Evolutionary conservation across 35 echinoderm and acorn worm genomes (phyloP).

Genomic region (Chiridota heheva): DNA sequence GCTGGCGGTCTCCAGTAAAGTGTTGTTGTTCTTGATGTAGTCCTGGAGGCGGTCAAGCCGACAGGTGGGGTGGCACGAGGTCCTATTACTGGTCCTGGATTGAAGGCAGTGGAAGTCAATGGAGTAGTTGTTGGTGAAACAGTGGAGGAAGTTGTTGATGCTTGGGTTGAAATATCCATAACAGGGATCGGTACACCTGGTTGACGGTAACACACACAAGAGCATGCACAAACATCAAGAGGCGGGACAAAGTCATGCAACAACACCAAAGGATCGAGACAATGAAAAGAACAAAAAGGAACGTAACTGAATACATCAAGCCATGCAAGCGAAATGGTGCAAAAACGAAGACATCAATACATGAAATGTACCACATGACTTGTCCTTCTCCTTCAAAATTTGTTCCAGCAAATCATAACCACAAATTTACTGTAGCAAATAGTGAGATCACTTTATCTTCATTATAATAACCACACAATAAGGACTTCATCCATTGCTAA

Average conservation of each 20-base stretch:
- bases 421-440: too few relatives aligned
- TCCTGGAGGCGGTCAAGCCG: neutral
- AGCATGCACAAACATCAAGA: conserved; percentile 15
- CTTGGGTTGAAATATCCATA: neutral
- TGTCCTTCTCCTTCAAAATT: too few relatives aligned
- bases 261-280: too few relatives aligned
- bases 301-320: too few relatives aligned
- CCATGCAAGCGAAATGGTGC: too few relatives aligned
- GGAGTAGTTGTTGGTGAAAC: conserved; percentile 15
- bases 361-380: too few relatives aligned
- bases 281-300: too few relatives aligned
- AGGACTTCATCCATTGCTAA: too few relatives aligned
- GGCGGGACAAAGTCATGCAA: conserved; percentile 10
- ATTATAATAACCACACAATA: too few relatives aligned
- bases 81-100: conserved; percentile 3
- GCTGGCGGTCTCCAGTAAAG: neutral
- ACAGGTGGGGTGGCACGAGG: neutral
- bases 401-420: too few relatives aligned
- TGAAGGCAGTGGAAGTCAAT: neutral
- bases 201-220: neutral
- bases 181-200: conserved; percentile 25
- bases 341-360: too few relatives aligned
- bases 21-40: neutral
- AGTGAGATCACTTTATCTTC: too few relatives aligned
- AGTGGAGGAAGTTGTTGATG: neutral